Evolutionary conservation across 53 echinoderm and acorn worm genomes (phyloP).

Genomic region (Paracentrotus lividus): DNA sequence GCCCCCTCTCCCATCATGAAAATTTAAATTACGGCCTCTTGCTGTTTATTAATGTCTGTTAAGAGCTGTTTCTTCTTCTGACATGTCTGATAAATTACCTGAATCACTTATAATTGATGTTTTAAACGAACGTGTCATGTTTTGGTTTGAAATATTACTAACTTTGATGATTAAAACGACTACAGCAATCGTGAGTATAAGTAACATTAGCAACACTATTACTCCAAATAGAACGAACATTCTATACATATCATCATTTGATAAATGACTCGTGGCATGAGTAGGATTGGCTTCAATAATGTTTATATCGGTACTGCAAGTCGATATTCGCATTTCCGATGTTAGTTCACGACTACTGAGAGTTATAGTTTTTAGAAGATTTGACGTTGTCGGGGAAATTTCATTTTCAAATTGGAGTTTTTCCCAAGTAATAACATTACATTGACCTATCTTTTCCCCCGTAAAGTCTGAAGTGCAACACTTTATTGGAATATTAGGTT

Average conservation of each 20-base stretch:
- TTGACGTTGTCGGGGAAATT: neutral
- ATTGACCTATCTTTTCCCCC: neutral
- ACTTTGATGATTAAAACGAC: neutral
- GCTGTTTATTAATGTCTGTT: neutral
- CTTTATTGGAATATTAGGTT: neutral
- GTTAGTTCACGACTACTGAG: neutral
- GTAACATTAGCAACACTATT: neutral
- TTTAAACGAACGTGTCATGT: neutral
- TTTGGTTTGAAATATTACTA: neutral
- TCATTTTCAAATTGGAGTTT: neutral
- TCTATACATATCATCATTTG: neutral
- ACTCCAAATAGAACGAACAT: neutral
- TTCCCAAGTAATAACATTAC: neutral
- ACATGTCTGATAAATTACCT: neutral
- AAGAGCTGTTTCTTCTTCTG: neutral
- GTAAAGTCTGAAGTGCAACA: neutral
- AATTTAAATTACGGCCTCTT: no score
- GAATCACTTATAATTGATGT: neutral
- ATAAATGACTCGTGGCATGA: neutral
- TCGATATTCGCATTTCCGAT: neutral
- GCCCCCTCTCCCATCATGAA: neutral
- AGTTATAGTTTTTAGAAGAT: neutral
- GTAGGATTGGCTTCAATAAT: neutral
- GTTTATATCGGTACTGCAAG: neutral
- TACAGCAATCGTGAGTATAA: neutral